Conservation (phyloP, 2,888 invertebrate genomes). For the Pachycephus smyrnensis region DNA sequence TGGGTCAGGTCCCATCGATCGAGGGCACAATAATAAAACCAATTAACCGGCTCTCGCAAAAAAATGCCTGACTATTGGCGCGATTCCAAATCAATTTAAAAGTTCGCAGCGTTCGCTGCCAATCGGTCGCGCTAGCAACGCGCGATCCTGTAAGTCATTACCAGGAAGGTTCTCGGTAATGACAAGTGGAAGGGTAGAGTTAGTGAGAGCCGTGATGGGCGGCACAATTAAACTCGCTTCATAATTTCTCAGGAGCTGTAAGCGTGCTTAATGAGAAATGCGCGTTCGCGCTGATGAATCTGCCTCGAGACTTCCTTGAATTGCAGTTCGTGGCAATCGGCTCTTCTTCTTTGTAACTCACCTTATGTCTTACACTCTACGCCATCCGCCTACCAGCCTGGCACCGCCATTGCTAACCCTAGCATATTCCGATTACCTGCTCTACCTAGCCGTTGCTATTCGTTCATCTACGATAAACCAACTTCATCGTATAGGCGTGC, state of each 20-base stretch:
- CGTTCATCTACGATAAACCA: no score
- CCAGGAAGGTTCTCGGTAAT: slow-evolving; percentile 34
- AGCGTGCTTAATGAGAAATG: slow-evolving; percentile 53
- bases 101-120: slow-evolving; percentile 52
- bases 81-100: slow-evolving; percentile 65
- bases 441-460: no score
- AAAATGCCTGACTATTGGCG: slow-evolving; percentile 61
- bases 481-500: no score
- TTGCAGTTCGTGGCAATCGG: no score
- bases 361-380: no score
- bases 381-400: no score
- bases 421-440: no score
- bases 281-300: slow-evolving; percentile 48
- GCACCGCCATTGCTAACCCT: no score
- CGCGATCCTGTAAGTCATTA: slow-evolving; percentile 56
- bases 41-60: slow-evolving; percentile 51
- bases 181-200: slow-evolving; percentile 29
- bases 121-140: slow-evolving; percentile 45
- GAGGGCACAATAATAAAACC: slow-evolving; percentile 54
- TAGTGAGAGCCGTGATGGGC: slow-evolving; percentile 20
- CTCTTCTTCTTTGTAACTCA: no score
- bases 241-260: slow-evolving; percentile 43
- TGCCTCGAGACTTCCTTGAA: slow-evolving; percentile 27
- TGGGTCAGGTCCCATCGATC: neutral
- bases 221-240: slow-evolving; percentile 54